Conservation (phyloP, 2,113 vertebrate species). For the Hippolais icterina region DNA sequence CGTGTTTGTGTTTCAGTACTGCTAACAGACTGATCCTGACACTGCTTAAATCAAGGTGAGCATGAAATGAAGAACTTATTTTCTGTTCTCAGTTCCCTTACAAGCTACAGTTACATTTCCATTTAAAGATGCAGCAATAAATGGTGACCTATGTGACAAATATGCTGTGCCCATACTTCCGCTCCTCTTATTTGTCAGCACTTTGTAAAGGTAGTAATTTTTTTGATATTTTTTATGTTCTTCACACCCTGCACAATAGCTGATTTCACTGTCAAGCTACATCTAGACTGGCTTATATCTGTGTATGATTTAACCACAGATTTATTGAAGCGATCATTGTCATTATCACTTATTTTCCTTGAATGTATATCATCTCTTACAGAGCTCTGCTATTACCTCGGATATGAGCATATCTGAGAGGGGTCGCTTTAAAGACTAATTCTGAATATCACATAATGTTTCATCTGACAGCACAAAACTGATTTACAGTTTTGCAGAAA, state of each 20-base stretch:
- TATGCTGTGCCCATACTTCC: neutral
- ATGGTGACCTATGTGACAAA: neutral
- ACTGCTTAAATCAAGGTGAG: neutral
- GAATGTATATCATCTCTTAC: neutral
- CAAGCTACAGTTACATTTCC: neutral
- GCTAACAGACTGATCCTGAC: neutral
- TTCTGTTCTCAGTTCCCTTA: neutral
- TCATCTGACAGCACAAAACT: neutral
- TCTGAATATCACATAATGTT: neutral
- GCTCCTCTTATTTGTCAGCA: neutral
- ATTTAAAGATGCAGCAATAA: neutral
- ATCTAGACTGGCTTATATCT: neutral
- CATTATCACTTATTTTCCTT: constrained; percentile 5
- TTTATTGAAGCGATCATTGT: neutral
- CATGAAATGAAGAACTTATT: neutral
- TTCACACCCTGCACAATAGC: neutral
- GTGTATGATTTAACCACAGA: neutral
- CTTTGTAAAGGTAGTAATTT: neutral
- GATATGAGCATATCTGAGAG: neutral
- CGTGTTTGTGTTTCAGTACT: neutral
- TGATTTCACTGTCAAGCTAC: constrained; percentile 20
- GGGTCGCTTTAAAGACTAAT: constrained; percentile 10
- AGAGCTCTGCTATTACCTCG: neutral
- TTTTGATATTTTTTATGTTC: neutral
- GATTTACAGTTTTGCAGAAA: neutral